phyloP scores from a whole-genome alignment of 1,140 invertebrate species.

The Phymastichus coffea region DNA sequence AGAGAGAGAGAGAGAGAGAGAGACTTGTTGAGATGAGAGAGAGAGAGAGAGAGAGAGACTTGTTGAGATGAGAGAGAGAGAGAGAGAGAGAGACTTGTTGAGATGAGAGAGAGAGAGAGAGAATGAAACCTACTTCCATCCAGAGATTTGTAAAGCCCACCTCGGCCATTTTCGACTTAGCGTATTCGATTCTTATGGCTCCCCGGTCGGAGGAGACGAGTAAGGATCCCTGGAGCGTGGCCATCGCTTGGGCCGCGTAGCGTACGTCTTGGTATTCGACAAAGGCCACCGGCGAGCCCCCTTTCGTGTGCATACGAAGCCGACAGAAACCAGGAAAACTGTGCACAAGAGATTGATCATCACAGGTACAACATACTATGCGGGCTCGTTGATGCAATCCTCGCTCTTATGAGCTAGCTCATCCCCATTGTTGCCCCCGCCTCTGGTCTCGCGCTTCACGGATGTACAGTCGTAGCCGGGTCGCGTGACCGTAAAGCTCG shows the following conservation, averaged over 20 bases:
- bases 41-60: too few relatives aligned
- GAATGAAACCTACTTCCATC: conserved; percentile 55
- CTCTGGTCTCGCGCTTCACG: too few relatives aligned
- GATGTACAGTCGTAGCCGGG: too few relatives aligned
- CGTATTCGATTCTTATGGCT: conserved; percentile 96
- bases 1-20: too few relatives aligned
- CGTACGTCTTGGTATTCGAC: conserved; percentile 93
- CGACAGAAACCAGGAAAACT: conserved; percentile 96
- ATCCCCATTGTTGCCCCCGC: too few relatives aligned
- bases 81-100: too few relatives aligned
- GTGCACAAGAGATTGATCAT: too few relatives aligned
- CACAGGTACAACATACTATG: too few relatives aligned
- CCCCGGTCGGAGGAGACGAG: conserved; percentile 92
- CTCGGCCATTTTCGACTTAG: conserved; percentile 95
- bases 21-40: conserved; percentile 7
- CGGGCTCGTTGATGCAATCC: too few relatives aligned
- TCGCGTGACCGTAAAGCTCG: too few relatives aligned
- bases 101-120: conserved; percentile 1
- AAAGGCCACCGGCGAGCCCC: conserved; percentile 90
- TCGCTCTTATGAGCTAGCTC: too few relatives aligned
- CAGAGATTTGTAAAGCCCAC: conserved; percentile 62
- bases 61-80: too few relatives aligned
- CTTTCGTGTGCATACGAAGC: conserved; percentile 95
- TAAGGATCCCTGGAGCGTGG: conserved; percentile 89
- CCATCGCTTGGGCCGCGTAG: conserved; percentile 87